Base-by-base conservation (phyloP, 2,888 invertebrate genomes). In the Microctonus hyperodae region DNA sequence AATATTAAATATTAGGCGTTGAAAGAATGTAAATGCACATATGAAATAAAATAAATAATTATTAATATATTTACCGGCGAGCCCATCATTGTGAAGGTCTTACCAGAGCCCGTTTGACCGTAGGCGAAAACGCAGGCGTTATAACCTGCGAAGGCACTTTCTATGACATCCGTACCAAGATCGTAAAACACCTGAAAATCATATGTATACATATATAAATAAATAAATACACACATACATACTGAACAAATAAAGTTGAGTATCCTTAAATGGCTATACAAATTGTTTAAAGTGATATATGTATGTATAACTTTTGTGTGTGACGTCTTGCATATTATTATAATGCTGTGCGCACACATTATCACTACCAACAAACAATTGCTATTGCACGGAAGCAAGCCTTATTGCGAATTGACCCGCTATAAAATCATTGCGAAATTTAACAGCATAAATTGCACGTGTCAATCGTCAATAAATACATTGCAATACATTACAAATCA, bases 1-100 rank as follows among this genome's bases (percentile, higher is more conserved):
- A 20, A 40, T 35, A 33, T 13, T 20, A 23, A n/a, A 16, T 57
- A 6, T 31, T 57, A 11, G 33, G 33, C 28, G 16, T 16, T 13
- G 20, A 44, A 20, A 28, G 23, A 64, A 23, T 13, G 16, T 6
- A 4, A 13, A 56, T n/a, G 28, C 35, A 2, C 3, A 7, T n/a
- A n/a, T 35, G 22, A n/a, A 35, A 11, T 28, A 13, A 56, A 23
- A 56, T 10, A n/a, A 33, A 51, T 40, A 25, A 63, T 37, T 44
- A 33, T 55, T 55, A 31, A 50, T 57, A 31, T 59, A 70, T 86
- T 85, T 84, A 91, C 92, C 75, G 88, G 86, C 9, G 91, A 89
- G 4, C 95, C 95, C 94, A 95, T 95, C 95, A 95, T 95, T 37
- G 95, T 95, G 82, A 92, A 94, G 0, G 95, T 95, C 86, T 95